A percentile compares a stretch with the other conserved stretches of the same genome.
These are phyloP conservation scores for Sebastes iracundus DNA, from an alignment of 2,797 vertebrate genomes.

Conservation along the genomic window DNA sequence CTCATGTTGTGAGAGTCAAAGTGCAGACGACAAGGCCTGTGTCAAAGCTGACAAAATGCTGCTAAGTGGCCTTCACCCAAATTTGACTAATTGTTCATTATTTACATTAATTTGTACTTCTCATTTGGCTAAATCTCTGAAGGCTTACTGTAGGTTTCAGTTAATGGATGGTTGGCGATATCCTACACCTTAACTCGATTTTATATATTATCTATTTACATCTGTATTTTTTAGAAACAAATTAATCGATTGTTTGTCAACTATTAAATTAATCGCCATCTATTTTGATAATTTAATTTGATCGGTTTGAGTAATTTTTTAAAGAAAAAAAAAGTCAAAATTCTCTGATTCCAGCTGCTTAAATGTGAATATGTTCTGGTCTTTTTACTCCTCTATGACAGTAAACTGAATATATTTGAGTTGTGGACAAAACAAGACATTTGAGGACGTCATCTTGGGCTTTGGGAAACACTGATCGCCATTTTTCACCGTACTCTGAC, in stretches of 20 bases:
- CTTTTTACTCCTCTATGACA: no score
- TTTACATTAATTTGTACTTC: not conserved
- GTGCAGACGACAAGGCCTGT: not conserved
- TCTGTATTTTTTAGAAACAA: no score
- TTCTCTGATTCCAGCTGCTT: no score
- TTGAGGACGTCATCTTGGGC: no score
- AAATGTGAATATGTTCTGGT: no score
- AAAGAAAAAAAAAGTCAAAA: accelerated
- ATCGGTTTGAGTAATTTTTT: accelerated
- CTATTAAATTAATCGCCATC: no score
- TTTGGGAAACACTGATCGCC: no score
- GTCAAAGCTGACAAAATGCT: not conserved
- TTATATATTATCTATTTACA: not conserved
- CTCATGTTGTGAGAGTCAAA: not conserved
- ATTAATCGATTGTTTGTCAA: no score
- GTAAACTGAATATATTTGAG: no score
- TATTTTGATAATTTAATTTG: no score
- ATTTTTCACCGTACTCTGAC: no score
- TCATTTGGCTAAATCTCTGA: not conserved
- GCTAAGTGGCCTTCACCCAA: not conserved
- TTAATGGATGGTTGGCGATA: not conserved
- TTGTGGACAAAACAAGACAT: no score
- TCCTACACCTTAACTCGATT: not conserved
- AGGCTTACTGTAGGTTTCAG: not conserved
- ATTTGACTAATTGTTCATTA: not conserved